Evolutionary conservation across 2,113 vertebrate species (phyloP).

Genomic region (Nerophis ophidion): DNA sequence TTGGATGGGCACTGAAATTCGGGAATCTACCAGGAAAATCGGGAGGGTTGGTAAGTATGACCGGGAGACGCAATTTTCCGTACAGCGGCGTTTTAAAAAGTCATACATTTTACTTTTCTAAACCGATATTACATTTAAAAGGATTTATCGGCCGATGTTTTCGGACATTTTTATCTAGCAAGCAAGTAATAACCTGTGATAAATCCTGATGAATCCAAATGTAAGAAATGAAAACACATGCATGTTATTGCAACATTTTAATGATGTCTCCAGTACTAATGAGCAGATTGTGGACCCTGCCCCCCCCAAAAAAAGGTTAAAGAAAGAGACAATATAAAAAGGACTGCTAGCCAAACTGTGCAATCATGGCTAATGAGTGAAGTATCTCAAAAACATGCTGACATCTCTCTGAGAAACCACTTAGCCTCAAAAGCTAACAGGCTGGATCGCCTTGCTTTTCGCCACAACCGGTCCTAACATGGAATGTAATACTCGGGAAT

Average conservation of each 20-base stretch:
- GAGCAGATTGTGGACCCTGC: conserved; percentile 50
- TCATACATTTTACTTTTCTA: no score
- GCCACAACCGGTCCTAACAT: conserved; percentile 11
- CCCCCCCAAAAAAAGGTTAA: conserved; percentile 26
- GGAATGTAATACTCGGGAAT: conserved; percentile 63
- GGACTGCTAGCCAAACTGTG: conserved; percentile 13
- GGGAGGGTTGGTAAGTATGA: no score
- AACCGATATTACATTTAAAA: no score
- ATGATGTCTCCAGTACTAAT: conserved; percentile 62
- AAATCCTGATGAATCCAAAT: no score
- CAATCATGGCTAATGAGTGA: not conserved
- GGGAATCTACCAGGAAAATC: no score
- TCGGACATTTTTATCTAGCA: no score
- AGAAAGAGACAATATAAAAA: conserved; percentile 31
- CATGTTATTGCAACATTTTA: conserved; percentile 66
- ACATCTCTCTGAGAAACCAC: not conserved
- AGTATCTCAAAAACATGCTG: not conserved
- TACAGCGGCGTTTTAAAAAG: no score
- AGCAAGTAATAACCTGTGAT: no score
- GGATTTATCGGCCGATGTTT: no score
- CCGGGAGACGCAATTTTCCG: no score
- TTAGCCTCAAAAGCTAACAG: not conserved
- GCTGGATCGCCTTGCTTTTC: conserved; percentile 9
- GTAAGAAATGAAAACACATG: not conserved
- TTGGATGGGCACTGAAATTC: no score